These are phyloP conservation scores for Sternotherus odoratus DNA, from an alignment of 2,797 vertebrate genomes.

Conservation along the genomic window DNA sequence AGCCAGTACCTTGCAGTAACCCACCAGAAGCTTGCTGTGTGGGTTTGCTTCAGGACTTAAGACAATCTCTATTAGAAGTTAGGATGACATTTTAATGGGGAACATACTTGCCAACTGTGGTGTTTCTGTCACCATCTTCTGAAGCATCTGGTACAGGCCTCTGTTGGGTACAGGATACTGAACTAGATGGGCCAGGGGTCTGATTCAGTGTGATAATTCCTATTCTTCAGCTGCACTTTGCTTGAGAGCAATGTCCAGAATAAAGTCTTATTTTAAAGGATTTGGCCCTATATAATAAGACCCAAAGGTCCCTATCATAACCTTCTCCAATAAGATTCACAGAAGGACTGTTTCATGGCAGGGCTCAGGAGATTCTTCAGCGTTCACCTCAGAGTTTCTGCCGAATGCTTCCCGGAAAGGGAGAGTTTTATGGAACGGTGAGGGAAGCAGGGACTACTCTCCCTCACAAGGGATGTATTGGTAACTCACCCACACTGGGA, in stretches of 20 bases:
- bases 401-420: neutral
- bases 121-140: neutral
- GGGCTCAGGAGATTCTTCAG: neutral
- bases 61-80: neutral
- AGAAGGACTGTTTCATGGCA: neutral
- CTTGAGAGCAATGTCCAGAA: neutral
- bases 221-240: neutral
- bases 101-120: fast-evolving
- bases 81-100: neutral
- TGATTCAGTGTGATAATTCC: neutral
- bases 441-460: neutral
- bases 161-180: neutral
- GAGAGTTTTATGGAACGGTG: neutral
- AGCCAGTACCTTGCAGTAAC: fast-evolving
- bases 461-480: neutral
- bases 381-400: neutral
- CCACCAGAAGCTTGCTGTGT: neutral
- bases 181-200: neutral
- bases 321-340: neutral
- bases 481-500: neutral
- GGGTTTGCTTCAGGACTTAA: neutral
- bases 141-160: neutral
- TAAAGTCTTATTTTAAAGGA: neutral
- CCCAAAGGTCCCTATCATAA: neutral
- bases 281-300: neutral